Percentiles rank a stretch among this genome's conserved stretches.
Conservation (phyloP, 2,888 invertebrate species). For the Xestia c-nigrum region DNA sequence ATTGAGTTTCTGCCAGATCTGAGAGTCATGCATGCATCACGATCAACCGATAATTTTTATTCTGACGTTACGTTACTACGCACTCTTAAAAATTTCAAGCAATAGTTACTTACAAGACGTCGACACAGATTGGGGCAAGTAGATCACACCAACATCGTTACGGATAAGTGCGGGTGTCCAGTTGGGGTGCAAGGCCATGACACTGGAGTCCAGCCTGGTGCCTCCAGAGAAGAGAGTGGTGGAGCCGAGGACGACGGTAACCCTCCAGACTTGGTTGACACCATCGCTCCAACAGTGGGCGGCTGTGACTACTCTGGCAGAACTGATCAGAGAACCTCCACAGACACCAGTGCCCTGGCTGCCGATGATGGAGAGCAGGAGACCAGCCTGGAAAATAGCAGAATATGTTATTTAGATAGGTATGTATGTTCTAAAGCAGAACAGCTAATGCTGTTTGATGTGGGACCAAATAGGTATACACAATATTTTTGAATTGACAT, state of each 20-base stretch:
- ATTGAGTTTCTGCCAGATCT: background rate
- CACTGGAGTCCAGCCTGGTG: slow-evolving; percentile 70
- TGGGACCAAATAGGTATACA: too few relatives aligned
- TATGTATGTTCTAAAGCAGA: background rate
- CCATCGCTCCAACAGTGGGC: slow-evolving; percentile 82
- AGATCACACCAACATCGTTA: slow-evolving; percentile 77
- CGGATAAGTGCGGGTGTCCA: slow-evolving; percentile 71
- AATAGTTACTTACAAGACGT: slow-evolving; percentile 19
- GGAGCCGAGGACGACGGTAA: slow-evolving; percentile 79
- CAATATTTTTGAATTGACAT: too few relatives aligned
- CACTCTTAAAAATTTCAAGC: background rate
- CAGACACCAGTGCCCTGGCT: slow-evolving; percentile 70
- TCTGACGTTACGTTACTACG: too few relatives aligned
- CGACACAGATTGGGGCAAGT: slow-evolving; percentile 57
- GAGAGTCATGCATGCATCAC: background rate
- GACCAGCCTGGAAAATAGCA: slow-evolving; percentile 66
- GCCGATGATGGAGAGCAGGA: slow-evolving; percentile 65
- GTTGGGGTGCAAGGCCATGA: slow-evolving; percentile 72
- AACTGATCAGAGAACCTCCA: slow-evolving; percentile 76
- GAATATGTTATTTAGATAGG: background rate
- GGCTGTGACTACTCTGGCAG: slow-evolving; percentile 72
- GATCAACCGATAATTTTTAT: background rate
- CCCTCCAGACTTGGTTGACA: slow-evolving; percentile 70
- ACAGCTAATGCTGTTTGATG: too few relatives aligned
- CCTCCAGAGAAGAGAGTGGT: slow-evolving; percentile 76